Evolutionary conservation across 1,140 invertebrate genomes (phyloP).

Genomic region (Saccostrea echinata): DNA sequence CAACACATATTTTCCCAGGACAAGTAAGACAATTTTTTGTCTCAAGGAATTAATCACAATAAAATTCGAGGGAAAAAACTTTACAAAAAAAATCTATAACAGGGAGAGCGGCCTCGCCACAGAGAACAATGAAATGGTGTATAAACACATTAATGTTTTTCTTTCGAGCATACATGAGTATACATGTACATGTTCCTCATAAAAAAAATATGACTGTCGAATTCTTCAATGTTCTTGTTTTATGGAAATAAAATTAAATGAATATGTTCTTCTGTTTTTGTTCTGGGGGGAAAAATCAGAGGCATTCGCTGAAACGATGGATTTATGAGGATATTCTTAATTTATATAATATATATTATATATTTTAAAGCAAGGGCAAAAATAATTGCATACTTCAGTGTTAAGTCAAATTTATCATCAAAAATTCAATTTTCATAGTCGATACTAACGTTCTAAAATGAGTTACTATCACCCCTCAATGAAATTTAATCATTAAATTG

Average conservation of each 20-base stretch:
- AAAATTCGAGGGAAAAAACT: neutral
- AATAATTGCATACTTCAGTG: no score
- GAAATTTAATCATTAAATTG: no score
- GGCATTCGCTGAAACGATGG: no score
- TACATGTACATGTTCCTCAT: no score
- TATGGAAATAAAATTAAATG: neutral
- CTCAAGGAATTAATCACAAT: neutral
- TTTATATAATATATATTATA: no score
- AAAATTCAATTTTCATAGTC: no score
- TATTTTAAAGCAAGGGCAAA: no score
- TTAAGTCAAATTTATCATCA: no score
- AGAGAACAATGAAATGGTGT: neutral
- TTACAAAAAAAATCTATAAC: neutral
- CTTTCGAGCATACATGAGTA: neutral
- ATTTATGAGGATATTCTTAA: no score
- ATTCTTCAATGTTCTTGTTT: neutral
- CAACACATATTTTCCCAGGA: neutral
- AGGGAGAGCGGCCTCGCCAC: neutral
- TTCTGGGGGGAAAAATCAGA: neutral
- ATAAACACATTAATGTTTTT: neutral
- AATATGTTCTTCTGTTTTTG: neutral
- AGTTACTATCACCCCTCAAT: no score
- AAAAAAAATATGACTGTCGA: neutral
- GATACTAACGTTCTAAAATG: no score
- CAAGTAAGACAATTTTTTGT: neutral